These are phyloP conservation scores for Melanotaenia nigrans DNA, from an alignment of 2,797 vertebrate species.

Conservation along the genomic window DNA sequence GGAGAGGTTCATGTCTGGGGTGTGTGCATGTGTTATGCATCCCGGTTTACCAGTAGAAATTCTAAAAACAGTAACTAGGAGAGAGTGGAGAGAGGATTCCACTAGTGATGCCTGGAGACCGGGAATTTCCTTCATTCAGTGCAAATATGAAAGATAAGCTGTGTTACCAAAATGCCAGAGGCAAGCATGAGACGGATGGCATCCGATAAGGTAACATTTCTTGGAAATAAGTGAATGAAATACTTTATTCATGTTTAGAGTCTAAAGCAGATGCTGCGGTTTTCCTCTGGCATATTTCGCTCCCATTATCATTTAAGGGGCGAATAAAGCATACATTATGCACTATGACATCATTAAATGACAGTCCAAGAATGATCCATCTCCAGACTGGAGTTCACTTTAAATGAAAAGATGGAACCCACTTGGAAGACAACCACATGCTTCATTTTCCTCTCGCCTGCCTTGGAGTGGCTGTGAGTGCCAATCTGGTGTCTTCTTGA, in stretches of 20 bases:
- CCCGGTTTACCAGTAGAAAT: slow-evolving; percentile 37
- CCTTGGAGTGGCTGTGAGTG: slow-evolving; percentile 56
- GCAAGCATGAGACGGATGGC: slow-evolving; percentile 32
- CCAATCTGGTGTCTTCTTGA: slow-evolving; percentile 59
- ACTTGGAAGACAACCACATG: slow-evolving; percentile 27
- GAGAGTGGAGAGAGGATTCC: slow-evolving; percentile 48
- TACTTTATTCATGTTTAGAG: slow-evolving; percentile 15
- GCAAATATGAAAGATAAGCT: slow-evolving; percentile 37
- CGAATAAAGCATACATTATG: slow-evolving; percentile 22
- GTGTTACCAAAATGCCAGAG: slow-evolving; percentile 43
- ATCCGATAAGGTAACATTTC: slow-evolving; percentile 44
- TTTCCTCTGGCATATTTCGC: slow-evolving; percentile 20
- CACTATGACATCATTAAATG: slow-evolving; percentile 47
- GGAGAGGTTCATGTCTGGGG: slow-evolving; percentile 35
- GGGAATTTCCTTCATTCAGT: slow-evolving; percentile 51
- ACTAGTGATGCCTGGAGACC: slow-evolving; percentile 34
- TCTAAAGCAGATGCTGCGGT: slow-evolving; percentile 9
- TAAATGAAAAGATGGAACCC: slow-evolving; percentile 21
- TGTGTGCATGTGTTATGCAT: slow-evolving; percentile 31
- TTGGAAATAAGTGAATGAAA: slow-evolving; percentile 31
- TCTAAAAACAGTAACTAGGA: slow-evolving; percentile 59
- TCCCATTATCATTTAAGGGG: slow-evolving; percentile 26
- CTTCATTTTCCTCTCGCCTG: slow-evolving; percentile 46
- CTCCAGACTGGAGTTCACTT: slow-evolving; percentile 5
- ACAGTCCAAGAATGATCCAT: slow-evolving; percentile 6